These are phyloP conservation scores for Paramormyrops kingsleyae DNA, from an alignment of 2,113 vertebrate genomes.

Conservation along the genomic window DNA sequence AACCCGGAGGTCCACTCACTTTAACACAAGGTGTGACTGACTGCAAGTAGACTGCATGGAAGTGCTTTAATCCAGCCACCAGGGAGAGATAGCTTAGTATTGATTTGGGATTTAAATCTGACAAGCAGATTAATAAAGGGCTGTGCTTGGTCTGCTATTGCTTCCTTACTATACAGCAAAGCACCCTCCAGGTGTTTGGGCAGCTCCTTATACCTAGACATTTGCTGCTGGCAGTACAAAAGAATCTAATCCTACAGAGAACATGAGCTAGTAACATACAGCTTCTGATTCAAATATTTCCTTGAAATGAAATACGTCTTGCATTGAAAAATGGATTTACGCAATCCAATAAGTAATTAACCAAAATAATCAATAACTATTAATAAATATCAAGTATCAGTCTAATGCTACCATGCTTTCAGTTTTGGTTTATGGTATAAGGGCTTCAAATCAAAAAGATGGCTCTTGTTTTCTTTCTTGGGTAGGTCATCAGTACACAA, in stretches of 20 bases:
- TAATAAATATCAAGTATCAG: neutral
- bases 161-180: neutral
- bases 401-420: neutral
- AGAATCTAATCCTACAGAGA: neutral
- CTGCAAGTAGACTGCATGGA: slow-evolving; percentile 26
- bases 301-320: slow-evolving; percentile 1
- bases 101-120: slow-evolving; percentile 32
- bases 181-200: neutral
- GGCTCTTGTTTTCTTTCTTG: slow-evolving; percentile 30
- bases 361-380: neutral
- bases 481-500: slow-evolving; percentile 33
- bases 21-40: slow-evolving; percentile 11
- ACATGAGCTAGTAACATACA: neutral
- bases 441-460: neutral
- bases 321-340: neutral
- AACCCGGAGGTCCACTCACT: neutral
- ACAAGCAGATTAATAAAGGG: slow-evolving; percentile 41
- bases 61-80: slow-evolving; percentile 40
- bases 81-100: slow-evolving; percentile 32
- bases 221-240: neutral
- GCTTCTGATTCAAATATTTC: slow-evolving; percentile 11
- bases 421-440: neutral
- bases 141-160: slow-evolving; percentile 14
- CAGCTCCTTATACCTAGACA: neutral
- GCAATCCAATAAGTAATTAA: neutral